Evolutionary conservation across 2,797 vertebrate genomes (phyloP), one percentile per base, ranked within the genome.

Genomic region (Diglossa cyanea): DNA sequence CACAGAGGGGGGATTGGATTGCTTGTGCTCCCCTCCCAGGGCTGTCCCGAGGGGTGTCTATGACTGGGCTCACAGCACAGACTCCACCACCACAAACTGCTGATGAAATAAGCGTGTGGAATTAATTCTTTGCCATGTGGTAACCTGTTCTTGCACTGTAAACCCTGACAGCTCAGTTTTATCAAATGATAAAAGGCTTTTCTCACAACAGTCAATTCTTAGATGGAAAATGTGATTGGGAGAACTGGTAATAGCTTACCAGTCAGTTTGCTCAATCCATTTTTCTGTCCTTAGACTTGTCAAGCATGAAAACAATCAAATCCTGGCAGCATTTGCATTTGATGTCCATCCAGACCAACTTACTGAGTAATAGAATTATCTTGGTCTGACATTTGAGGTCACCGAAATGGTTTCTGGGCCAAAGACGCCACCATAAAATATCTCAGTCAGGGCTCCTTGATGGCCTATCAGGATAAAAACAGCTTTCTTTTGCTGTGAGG

Each of bases 361-460:
- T 37, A 48, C 5, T 1, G 0, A 13, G 14, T 68, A 37, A 72
- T 11, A 47, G n/a, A 81, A 82, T 61, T 68, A 47, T 33, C 77
- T 91, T 10, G 21, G 24, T 40, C 30, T 57, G 33, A 61, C 10
- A 50, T 45, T 10, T 81, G 55, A 24, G 11, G 21, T 81, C 30
- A 60, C 20, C 26, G 23, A 42, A 14, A 57, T 10, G 3, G 7
- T 33, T 50, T 61, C 10, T 50, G 40, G 18, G 15, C 31, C 40
- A n/a, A 65, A 70, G 75, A 51, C 3, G 5, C 0, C 0, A 51
- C 31, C 19, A 58, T 10, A 55, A 11, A 1, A 1, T 13, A 17
- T 60, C 45, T 51, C 31, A 16, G 23, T 18, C 14, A 26, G 55
- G 20, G 24, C 25, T 86, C 28, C 30, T 67, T 45, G 26, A 47